phyloP scores from a whole-genome alignment of 92 coral and sea anemone genomes.

The Muricea muricata region DNA sequence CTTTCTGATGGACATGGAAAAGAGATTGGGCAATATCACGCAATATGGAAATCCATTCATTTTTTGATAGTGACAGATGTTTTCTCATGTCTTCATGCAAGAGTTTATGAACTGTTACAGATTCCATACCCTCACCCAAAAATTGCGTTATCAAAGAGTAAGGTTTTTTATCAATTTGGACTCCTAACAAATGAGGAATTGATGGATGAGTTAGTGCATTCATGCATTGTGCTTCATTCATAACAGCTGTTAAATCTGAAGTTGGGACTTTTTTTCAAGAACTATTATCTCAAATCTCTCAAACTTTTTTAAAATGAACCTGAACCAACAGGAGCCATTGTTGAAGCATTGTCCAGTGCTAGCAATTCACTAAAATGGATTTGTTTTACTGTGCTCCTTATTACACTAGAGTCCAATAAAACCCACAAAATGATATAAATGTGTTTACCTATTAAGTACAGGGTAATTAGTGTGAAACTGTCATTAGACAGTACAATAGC shows the following conservation, averaged over 20 bases:
- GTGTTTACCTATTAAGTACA: too few relatives aligned
- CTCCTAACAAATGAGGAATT: background rate
- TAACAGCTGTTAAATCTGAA: background rate
- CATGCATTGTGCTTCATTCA: background rate
- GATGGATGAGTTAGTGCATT: conserved; percentile 12
- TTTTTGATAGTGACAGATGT: background rate
- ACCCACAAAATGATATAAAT: background rate
- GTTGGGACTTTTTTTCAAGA: background rate
- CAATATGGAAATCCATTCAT: background rate
- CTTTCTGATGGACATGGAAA: background rate
- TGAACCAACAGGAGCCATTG: background rate
- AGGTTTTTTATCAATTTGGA: background rate
- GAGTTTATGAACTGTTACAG: background rate
- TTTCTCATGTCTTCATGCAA: background rate
- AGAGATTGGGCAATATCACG: background rate
- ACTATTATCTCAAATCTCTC: background rate
- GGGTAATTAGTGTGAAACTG: too few relatives aligned
- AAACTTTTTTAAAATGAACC: background rate
- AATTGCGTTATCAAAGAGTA: background rate
- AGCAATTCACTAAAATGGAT: background rate
- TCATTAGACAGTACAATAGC: too few relatives aligned
- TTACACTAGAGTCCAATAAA: background rate
- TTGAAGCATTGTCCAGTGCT: background rate
- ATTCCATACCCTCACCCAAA: background rate
- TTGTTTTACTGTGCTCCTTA: background rate